Evolutionary conservation across 1,140 invertebrate genomes (phyloP).

Genomic region (Zaprionus vittiger): DNA sequence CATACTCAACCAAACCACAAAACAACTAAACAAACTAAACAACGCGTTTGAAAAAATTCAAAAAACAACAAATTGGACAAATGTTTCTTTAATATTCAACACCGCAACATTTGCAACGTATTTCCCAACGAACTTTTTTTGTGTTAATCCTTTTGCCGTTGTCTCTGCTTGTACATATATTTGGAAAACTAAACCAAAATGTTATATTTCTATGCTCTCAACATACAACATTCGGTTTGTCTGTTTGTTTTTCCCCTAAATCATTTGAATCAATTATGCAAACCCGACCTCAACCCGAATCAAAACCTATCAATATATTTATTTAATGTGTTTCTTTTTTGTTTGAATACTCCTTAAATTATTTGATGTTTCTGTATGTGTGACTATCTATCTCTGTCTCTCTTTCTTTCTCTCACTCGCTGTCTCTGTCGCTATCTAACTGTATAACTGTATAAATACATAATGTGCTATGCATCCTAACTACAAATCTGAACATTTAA

Average conservation of each 20-base stretch:
- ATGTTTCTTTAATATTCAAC: constrained; percentile 34
- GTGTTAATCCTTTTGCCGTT: constrained; percentile 11
- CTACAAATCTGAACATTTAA: constrained; percentile 31
- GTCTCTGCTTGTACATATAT: constrained; percentile 37
- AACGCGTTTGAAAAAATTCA: constrained; percentile 75
- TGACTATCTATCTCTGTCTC: constrained; percentile 76
- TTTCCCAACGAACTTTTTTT: constrained; percentile 35
- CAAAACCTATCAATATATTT: constrained; percentile 16
- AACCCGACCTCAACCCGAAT: not conserved
- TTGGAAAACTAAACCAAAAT: constrained; percentile 1
- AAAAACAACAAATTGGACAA: constrained; percentile 56
- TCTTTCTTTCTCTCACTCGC: constrained; percentile 70
- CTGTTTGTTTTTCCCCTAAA: not conserved
- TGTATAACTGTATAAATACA: constrained; percentile 66
- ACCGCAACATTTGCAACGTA: constrained; percentile 35
- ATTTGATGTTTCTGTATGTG: constrained; percentile 76
- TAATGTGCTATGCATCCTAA: constrained; percentile 68
- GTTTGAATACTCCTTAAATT: constrained; percentile 49
- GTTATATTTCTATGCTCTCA: constrained; percentile 22
- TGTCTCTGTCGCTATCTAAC: constrained; percentile 74
- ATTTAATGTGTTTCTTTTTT: not conserved
- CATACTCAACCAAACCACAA: constrained; percentile 22
- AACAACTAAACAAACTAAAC: constrained; percentile 48
- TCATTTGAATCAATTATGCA: not conserved
- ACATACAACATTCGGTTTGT: constrained; percentile 17